Conservation (phyloP, 2,888 invertebrate genomes). For the Prosopocoilus inquinatus region DNA sequence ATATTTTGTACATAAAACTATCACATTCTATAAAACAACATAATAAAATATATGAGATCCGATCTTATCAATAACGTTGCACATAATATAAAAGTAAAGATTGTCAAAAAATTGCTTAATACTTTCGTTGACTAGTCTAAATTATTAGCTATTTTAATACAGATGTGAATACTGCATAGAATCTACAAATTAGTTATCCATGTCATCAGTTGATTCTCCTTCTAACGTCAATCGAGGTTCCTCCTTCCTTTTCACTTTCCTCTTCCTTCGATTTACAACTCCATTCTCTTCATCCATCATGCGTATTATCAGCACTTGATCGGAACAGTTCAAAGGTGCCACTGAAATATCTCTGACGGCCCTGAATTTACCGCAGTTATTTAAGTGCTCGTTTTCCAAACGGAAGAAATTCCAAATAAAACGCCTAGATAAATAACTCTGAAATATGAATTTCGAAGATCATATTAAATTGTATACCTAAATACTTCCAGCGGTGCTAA, state of each 20-base stretch:
- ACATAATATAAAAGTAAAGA: no score
- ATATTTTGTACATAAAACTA: no score
- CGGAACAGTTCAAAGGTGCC: slow-evolving; percentile 89
- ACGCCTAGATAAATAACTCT: slow-evolving; percentile 57
- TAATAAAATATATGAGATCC: no score
- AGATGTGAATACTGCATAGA: no score
- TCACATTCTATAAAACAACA: no score
- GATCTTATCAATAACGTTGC: no score
- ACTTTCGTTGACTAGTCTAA: no score
- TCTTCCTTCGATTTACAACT: slow-evolving; percentile 69
- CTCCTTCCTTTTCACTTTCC: slow-evolving; percentile 50
- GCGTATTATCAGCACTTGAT: slow-evolving; percentile 82
- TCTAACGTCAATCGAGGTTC: slow-evolving; percentile 40
- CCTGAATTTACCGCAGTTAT: slow-evolving; percentile 98
- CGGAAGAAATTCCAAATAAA: slow-evolving; percentile 99
- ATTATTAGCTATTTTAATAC: no score
- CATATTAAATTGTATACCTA: slow-evolving; percentile 56
- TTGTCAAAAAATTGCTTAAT: no score
- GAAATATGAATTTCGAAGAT: not conserved
- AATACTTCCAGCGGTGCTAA: slow-evolving; percentile 86
- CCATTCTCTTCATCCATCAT: slow-evolving; percentile 97
- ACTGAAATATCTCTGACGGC: slow-evolving; percentile 97
- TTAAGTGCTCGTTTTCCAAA: slow-evolving; percentile 97
- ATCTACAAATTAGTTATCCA: slow-evolving; percentile 31
- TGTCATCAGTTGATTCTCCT: slow-evolving; percentile 50